A percentile compares a stretch with the other conserved stretches of the same genome.
phyloP scores from a whole-genome alignment of 2,797 vertebrate species.

The Lophura swinhoii region DNA sequence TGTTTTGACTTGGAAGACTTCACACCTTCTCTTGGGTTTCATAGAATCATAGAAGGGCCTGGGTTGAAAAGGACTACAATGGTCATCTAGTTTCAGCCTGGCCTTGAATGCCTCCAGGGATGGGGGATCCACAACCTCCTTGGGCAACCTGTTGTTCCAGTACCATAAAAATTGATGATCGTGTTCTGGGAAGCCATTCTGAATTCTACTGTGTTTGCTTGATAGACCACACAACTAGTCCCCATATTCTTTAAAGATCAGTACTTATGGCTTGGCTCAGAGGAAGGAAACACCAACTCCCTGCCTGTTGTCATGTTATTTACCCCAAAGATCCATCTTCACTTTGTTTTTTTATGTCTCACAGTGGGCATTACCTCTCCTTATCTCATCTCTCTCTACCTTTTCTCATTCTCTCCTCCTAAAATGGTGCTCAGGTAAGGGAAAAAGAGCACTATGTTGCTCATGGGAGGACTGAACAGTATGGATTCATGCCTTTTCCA shows the following conservation, averaged over 20 bases:
- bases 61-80: no score
- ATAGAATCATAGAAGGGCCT: no score
- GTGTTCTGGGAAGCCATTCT: neutral
- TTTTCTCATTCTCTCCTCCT: neutral
- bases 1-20: neutral
- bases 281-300: neutral
- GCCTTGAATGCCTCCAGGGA: no score
- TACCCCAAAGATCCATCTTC: neutral
- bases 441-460: neutral
- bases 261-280: fast-evolving
- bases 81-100: no score
- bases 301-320: fast-evolving
- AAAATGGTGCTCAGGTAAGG: neutral
- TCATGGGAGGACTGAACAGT: neutral
- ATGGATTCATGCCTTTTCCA: neutral
- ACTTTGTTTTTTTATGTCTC: neutral
- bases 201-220: fast-evolving
- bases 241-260: neutral
- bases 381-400: neutral
- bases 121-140: no score
- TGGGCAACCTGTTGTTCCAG: neutral
- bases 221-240: neutral
- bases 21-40: neutral
- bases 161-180: neutral
- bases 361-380: slow-evolving; percentile 56